Conservation (phyloP, 2,888 invertebrate genomes). For the Melanchra persicariae region DNA sequence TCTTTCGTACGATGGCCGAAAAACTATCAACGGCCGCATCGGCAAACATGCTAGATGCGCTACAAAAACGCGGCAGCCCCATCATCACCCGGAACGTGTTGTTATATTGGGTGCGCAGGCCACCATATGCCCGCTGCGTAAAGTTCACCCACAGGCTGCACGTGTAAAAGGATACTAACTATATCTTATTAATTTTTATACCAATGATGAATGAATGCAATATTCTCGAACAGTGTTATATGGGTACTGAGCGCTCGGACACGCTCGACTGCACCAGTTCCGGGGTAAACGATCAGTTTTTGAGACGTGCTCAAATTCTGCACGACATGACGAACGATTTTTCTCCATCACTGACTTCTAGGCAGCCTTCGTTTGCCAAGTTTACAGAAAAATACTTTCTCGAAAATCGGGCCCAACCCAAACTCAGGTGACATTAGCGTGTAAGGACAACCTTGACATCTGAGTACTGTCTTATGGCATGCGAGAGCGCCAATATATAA, state of each 20-base stretch:
- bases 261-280: slow-evolving; percentile 58
- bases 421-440: slow-evolving; percentile 25
- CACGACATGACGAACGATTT: slow-evolving; percentile 40
- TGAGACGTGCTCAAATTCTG: slow-evolving; percentile 56
- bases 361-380: slow-evolving; percentile 25
- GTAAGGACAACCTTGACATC: slow-evolving; percentile 39
- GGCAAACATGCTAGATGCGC: too few relatives aligned
- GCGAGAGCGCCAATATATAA: slow-evolving; percentile 35
- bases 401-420: slow-evolving; percentile 12
- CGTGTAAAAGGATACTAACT: too few relatives aligned
- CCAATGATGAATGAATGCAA: background rate
- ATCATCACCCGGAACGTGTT: too few relatives aligned
- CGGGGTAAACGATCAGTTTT: slow-evolving; percentile 66
- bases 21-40: too few relatives aligned
- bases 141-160: too few relatives aligned
- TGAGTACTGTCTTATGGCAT: slow-evolving; percentile 28
- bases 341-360: slow-evolving; percentile 35
- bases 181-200: background rate
- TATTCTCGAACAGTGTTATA: slow-evolving; percentile 30
- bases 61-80: too few relatives aligned
- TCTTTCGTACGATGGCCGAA: too few relatives aligned
- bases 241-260: slow-evolving; percentile 43
- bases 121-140: too few relatives aligned
- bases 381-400: slow-evolving; percentile 8
- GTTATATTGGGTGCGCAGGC: too few relatives aligned